Evolutionary conservation across 2,888 invertebrate species (phyloP).

Genomic region (Drosophila kuntzei): DNA sequence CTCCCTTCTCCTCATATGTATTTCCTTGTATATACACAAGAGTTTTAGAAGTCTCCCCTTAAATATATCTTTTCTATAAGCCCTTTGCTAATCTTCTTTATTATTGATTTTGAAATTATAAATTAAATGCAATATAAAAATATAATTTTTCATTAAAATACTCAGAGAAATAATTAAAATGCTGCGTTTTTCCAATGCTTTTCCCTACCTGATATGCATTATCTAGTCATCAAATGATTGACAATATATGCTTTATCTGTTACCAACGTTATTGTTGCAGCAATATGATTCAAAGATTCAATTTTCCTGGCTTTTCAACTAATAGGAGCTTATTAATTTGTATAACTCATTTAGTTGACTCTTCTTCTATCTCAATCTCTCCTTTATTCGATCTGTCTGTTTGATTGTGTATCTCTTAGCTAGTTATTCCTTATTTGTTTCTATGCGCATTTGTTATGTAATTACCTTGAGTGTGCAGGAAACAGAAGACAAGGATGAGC

Average conservation of each 20-base stretch:
- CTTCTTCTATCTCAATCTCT: background rate
- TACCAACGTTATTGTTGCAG: background rate
- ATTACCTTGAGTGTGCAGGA: slow-evolving; percentile 56
- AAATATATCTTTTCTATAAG: no score
- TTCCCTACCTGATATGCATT: no score
- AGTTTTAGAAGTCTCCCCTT: no score
- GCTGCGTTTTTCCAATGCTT: no score
- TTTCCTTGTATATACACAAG: no score
- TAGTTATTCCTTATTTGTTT: slow-evolving; percentile 46
- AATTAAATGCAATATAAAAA: no score
- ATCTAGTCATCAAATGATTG: no score
- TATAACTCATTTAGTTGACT: slow-evolving; percentile 56
- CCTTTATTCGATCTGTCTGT: background rate
- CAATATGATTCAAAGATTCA: background rate
- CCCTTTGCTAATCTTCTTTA: no score
- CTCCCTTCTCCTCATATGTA: no score
- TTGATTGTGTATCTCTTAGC: slow-evolving; percentile 10
- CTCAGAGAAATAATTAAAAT: no score
- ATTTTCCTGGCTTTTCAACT: slow-evolving; percentile 35
- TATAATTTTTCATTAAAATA: no score
- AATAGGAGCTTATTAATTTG: slow-evolving; percentile 60
- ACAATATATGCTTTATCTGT: background rate
- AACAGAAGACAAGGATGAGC: background rate
- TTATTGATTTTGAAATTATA: no score
- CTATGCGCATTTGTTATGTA: slow-evolving; percentile 69